A percentile compares a stretch with the other conserved stretches of the same genome.
Evolutionary conservation across 2,113 vertebrate species (phyloP).

Genomic region (Actenoides hombroni): DNA sequence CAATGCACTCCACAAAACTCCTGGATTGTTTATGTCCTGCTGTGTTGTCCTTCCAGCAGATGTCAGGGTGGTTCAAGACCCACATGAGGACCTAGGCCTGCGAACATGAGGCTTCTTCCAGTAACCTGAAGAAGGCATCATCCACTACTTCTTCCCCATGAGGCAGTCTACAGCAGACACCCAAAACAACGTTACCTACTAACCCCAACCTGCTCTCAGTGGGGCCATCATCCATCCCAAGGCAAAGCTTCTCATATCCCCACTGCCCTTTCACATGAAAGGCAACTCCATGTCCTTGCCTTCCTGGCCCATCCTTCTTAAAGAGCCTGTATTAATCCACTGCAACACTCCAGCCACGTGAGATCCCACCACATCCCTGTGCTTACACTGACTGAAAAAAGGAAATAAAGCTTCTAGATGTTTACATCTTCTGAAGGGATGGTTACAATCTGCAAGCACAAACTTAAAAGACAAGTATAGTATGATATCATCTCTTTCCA

Average conservation of each 20-base stretch:
- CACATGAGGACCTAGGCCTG: background rate
- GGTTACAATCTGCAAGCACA: background rate
- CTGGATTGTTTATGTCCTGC: background rate
- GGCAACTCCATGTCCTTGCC: background rate
- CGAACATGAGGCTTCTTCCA: background rate
- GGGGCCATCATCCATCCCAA: background rate
- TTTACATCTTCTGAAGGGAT: background rate
- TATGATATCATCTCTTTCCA: background rate
- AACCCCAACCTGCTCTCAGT: background rate
- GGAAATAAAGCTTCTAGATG: background rate
- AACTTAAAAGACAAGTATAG: background rate
- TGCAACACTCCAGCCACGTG: background rate
- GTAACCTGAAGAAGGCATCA: background rate
- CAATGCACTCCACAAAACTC: background rate
- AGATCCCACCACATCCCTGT: background rate
- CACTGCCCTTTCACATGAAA: background rate
- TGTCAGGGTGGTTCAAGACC: background rate
- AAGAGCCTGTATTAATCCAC: background rate
- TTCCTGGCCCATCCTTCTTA: background rate
- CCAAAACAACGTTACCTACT: background rate
- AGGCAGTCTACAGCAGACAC: background rate
- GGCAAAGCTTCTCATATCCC: background rate
- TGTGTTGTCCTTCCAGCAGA: background rate
- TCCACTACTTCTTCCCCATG: background rate
- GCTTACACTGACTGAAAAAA: background rate